These are phyloP conservation scores for Melierax canorus DNA, from an alignment of 2,113 vertebrate genomes.

Conservation along the genomic window DNA sequence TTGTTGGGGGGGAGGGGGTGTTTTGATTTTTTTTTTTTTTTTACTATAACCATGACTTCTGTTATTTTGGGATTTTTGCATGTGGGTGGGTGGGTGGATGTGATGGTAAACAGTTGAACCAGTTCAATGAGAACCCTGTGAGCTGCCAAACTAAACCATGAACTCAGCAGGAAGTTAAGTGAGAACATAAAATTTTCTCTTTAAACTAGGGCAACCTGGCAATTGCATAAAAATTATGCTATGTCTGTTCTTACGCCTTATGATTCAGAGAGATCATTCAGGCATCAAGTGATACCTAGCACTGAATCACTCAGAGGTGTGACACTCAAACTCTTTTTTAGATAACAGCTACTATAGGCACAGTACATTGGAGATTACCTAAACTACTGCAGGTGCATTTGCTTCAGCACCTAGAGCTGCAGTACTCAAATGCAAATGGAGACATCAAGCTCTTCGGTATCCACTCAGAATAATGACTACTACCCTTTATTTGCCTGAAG, in stretches of 20 bases:
- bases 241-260: neutral
- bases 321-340: neutral
- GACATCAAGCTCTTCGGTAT: neutral
- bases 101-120: neutral
- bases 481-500: neutral
- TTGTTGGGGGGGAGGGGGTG: neutral
- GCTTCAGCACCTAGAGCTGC: neutral
- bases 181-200: neutral
- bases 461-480: neutral
- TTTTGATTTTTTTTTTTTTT: neutral
- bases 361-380: neutral
- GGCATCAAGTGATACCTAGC: neutral
- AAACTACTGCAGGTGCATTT: neutral
- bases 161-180: neutral
- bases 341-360: neutral
- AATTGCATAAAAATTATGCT: neutral
- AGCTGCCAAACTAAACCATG: slow-evolving; percentile 23
- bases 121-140: neutral
- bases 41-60: neutral
- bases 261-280: neutral
- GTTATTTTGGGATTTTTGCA: slow-evolving; percentile 1
- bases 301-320: neutral
- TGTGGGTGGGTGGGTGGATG: neutral
- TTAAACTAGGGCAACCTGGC: neutral
- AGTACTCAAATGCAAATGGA: neutral